Evolutionary conservation across 1,140 invertebrate species (phyloP), one percentile per base, ranked within the genome.

Genomic region (Aphelenchoides fujianensis): DNA sequence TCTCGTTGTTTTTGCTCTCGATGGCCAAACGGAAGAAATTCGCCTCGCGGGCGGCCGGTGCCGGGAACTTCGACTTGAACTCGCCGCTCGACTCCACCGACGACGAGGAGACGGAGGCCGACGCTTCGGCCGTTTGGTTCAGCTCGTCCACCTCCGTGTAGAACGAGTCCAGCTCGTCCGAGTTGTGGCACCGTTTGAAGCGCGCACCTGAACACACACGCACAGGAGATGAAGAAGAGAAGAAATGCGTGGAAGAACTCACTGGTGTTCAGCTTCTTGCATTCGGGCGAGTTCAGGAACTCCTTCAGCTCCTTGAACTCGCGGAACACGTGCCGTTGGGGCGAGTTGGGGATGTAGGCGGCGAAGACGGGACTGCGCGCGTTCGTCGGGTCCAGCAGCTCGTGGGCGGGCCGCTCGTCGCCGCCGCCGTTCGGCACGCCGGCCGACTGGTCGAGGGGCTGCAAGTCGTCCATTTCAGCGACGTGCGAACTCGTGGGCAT

Each of bases 271-370:
- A 67, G 5, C 19, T 66, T 52, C 34, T 69, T 69, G 23, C 64
- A n/a, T 71, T 68, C 61, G 16, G 67, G 67, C 16, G 67, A 69
- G 34, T 68, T 70, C 16, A 68, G 37, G 2, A 69, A 69, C 1
- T 16, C 37, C 12, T 30, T 16, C 67, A 69, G 12, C 0, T 69
- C 67, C 19, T 69, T 71, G 12, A 68, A 28, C 1, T 71, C 61
- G 12, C 16, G 1, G 3, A 69, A 69, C n/a, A 71, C 30, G 30
- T 69, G 67, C n/a, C 67, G 67, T 70, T 69, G n/a, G 1, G 67
- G 67, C 64, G 61, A 1, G 37, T 70, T 69, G 5, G 67, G 67
- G 16, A 69, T 30, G 30, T 19, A 69, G 12, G 34, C 67, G n/a
- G 67, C 67, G 71, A n/a, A 69, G n/a, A 71, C 23, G 12, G 55